Base-by-base conservation (phyloP, 2,113 vertebrate genomes). In the Rana temporaria region DNA sequence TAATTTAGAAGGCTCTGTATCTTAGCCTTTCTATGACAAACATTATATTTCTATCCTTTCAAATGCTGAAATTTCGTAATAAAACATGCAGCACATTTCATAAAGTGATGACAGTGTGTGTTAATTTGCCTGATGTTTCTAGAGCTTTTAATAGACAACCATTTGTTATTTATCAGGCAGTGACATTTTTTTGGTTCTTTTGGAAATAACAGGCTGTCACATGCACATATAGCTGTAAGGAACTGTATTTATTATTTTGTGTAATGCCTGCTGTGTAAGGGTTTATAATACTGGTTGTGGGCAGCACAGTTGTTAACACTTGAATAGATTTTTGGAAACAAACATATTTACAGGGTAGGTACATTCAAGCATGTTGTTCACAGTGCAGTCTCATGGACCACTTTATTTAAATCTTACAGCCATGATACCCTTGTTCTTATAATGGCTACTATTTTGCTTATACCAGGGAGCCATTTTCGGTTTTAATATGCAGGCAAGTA, bases 1-100 rank as follows among this genome's bases (percentile, higher is more conserved):
- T 80, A 70, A 70, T 80, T 68, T 80, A 80, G 18, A 63, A 66
- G 55, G 70, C 66, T 42, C 55, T 79, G 32, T 70, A 56, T 80
- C 55, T 80, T 55, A 69, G 66, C 32, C 78, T 80, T 70, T 62
- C 62, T 80, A 71, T 62, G 78, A 68, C 34, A 71, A 80, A 80
- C 67, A 69, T 57, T 68, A 32, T 34, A 67, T 38, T 79, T 69
- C 53, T 20, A 22, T 71, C 57, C 16, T 59, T 71, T 70, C 17
- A 55, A 57, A 48, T 80, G 78, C 59, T 80, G 57, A 70, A 65
- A 15, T 42, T 42, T 71, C 70, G 70, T 71, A 70, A 80, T 80
- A 80, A 80, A 70, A 69, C 69, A 79, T 79, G 78, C 60, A 80
- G 66, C 78, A 80, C 66, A 70, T 71, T 80, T 80, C 67, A 80